Base-by-base conservation (phyloP, 2,888 invertebrate species). In the Hydraecia micacea region DNA sequence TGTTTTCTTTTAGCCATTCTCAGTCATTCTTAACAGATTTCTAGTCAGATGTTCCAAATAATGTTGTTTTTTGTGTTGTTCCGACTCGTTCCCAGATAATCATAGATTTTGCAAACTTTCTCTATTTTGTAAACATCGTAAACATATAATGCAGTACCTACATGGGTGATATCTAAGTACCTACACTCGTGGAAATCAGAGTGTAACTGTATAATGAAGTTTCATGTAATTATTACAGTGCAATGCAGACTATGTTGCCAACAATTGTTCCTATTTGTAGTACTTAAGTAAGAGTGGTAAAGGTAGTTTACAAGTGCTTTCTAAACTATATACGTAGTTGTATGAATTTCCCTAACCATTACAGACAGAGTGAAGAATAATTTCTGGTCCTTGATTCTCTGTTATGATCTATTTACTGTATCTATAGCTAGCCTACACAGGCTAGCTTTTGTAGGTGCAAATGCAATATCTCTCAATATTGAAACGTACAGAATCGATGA, bases 141-240 rank as follows among this genome's bases (percentile, higher is more conserved):
- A 58, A 75, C 32, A 73, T 67, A 78, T 52, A 79, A 74, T 79
- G 55, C 69, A 77, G 76, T 73, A 78, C 36, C 25, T 69, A 52
- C 76, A 70, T 73, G 49, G 36, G 65, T 78, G 70, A 55, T 78
- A 81, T 77, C 77, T 28, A 78, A 69, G 75, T 80, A 71, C 73
- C 55, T 68, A 82, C 73, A 82, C 73, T 75, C 76, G 87, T 90
- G 87, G 87, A 92, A 91, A 92, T 90, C 87, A 90, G 92, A 93
- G 84, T 92, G 91, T 92, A 90, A 93, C 92, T 88, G 90, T 86
- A 87, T 91, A 90, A 89, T 89, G 84, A 85, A 87, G 88, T 90
- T 90, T 89, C 85, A 84, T 87, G 75, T 82, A 68, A 68, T 76
- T 85, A 87, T 86, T 89, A 78, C 77, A 78, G 75, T 89, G 87